Conservation (phyloP, 2,797 vertebrate species). For the Micromesistius poutassou region DNA sequence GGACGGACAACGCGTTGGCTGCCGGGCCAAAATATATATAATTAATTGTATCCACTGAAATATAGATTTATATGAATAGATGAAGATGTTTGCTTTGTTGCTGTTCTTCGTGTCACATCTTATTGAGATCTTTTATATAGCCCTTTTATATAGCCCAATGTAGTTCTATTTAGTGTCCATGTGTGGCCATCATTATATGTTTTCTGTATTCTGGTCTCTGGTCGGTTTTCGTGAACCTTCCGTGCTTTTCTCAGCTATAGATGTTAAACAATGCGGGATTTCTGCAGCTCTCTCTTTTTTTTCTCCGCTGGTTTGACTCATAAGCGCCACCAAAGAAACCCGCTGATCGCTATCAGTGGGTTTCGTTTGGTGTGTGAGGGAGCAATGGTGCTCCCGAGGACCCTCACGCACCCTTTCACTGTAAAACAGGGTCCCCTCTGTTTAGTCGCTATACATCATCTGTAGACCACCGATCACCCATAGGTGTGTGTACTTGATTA, state of each 20-base stretch:
- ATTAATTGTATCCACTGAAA: neutral
- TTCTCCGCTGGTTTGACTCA: neutral
- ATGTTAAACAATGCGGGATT: conserved; percentile 1
- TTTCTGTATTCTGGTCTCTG: neutral
- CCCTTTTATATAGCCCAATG: no score
- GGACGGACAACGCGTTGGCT: no score
- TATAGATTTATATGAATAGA: neutral
- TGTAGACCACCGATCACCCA: no score
- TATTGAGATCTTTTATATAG: neutral
- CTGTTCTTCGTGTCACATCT: neutral
- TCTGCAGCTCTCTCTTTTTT: neutral
- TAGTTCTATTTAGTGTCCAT: no score
- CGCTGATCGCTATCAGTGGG: neutral
- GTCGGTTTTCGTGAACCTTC: neutral
- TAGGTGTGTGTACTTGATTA: no score
- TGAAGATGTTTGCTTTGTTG: neutral
- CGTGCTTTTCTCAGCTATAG: conserved; percentile 1
- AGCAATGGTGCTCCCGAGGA: no score
- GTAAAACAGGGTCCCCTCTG: no score
- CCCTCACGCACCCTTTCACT: no score
- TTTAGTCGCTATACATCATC: no score
- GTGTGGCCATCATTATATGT: neutral
- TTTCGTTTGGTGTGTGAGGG: no score
- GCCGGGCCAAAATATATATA: no score
- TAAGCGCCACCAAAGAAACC: neutral